Evolutionary conservation across 1,140 invertebrate genomes (phyloP).

Genomic region (Trinorchestia longiramus): DNA sequence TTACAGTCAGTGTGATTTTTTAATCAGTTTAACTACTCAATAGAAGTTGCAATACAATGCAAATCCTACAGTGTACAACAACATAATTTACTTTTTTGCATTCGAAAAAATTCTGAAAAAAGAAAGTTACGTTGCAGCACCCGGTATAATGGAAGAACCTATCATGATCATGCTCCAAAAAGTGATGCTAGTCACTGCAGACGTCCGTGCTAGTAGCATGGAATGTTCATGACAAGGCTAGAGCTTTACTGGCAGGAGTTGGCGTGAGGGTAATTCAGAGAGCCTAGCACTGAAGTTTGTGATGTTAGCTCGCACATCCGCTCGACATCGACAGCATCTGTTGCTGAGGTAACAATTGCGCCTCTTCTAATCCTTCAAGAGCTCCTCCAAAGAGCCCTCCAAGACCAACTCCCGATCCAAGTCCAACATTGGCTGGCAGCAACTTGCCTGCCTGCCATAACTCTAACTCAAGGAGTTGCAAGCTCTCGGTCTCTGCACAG

Average conservation of each 20-base stretch:
- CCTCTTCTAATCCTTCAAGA: conserved; percentile 19
- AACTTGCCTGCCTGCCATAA: neutral
- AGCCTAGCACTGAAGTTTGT: neutral
- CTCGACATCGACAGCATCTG: neutral
- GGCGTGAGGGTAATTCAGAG: neutral
- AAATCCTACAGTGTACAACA: no score
- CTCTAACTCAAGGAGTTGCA: neutral
- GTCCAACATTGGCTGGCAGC: neutral
- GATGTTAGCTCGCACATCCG: neutral
- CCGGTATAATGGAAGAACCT: no score
- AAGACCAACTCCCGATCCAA: neutral
- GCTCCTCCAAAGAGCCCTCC: conserved; percentile 5
- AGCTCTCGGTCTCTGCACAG: neutral
- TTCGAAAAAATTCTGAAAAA: no score
- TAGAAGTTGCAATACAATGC: no score
- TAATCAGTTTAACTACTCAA: no score
- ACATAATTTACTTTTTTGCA: no score
- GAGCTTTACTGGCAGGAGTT: neutral
- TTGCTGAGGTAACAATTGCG: neutral
- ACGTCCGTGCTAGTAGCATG: neutral
- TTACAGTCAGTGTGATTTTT: no score
- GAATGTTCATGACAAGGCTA: neutral
- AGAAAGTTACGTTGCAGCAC: no score
- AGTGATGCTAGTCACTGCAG: neutral
- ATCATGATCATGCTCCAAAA: no score